Conservation (phyloP, 2,113 vertebrate genomes). For the Notarius quadriscutis region DNA sequence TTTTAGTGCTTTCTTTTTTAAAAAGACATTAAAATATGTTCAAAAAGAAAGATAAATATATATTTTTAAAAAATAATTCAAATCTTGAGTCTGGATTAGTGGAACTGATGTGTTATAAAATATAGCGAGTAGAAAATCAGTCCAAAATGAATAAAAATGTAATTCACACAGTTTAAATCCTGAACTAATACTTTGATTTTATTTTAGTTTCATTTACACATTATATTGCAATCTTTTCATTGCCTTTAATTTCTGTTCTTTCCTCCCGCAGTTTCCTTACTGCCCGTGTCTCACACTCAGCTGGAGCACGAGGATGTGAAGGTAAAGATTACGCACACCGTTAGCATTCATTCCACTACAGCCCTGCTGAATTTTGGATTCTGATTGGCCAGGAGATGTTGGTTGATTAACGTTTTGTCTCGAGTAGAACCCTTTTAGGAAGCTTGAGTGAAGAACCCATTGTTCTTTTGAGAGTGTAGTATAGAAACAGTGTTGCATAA, state of each 20-base stretch:
- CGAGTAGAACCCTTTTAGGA: background rate
- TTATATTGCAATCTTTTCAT: no score
- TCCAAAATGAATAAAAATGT: no score
- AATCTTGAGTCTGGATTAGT: no score
- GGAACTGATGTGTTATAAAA: no score
- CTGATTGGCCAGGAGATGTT: background rate
- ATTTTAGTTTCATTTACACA: no score
- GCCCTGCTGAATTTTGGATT: background rate
- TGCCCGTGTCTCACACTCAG: slow-evolving; percentile 68
- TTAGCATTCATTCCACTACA: background rate
- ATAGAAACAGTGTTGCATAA: background rate
- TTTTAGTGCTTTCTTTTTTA: no score
- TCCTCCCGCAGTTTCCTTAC: slow-evolving; percentile 64
- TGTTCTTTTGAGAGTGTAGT: background rate
- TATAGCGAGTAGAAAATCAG: no score
- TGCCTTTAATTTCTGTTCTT: slow-evolving; percentile 1
- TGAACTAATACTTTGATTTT: no score
- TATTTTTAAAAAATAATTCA: no score
- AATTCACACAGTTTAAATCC: no score
- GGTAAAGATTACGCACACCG: slow-evolving; percentile 59
- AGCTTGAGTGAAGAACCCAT: background rate
- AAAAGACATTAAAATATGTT: no score
- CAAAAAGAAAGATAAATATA: no score
- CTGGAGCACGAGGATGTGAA: slow-evolving; percentile 70
- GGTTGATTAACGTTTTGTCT: background rate